Evolutionary conservation across 2,888 invertebrate species (phyloP), one percentile per base, ranked within the genome.

Genomic region (Epirrhoe alternata): DNA sequence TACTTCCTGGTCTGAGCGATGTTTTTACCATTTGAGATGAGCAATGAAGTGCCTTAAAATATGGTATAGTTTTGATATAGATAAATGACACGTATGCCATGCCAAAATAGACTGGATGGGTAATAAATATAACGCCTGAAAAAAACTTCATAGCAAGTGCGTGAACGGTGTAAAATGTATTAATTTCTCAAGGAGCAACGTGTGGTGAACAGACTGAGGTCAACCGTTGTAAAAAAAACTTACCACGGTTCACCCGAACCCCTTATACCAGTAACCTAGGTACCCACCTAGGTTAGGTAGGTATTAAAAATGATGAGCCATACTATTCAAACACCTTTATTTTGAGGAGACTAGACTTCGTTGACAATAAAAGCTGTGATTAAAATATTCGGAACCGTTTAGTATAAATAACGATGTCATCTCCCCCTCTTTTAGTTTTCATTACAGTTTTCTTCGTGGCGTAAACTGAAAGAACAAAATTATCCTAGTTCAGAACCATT

Each of bases 341-440:
- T n/a, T n/a, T n/a, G n/a, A n/a, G n/a, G n/a, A n/a, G n/a, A n/a
- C n/a, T n/a, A n/a, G n/a, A n/a, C 35, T 35, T 8, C 35, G 8
- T 35, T 3, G 35, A n/a, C 14, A 45, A 1, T 8, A 6, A 6
- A 7, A 10, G 7, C 35, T 7, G 35, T 50, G 7, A 42, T 76
- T 69, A 84, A 71, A 67, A 77, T 61, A 89, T 66, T 71, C 81
- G 90, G 38, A 78, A 88, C 64, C 91, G 76, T 68, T 91, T 91
- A 4, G 86, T 80, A 57, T 74, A 77, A 0, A 86, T 64, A 3
- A 77, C 61, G 10, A 86, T 61, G 1, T 84, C 79, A 14, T 85
- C 88, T 0, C 85, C 86, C 0, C 71, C 69, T 64, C 90, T 78
- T 72, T 92, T 92, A 0, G 72, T 73, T 68, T 78, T 84, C 1